Evolutionary conservation across 2,888 invertebrate genomes (phyloP), one percentile per base, ranked within the genome.

Genomic region (Pseudoips prasinana): DNA sequence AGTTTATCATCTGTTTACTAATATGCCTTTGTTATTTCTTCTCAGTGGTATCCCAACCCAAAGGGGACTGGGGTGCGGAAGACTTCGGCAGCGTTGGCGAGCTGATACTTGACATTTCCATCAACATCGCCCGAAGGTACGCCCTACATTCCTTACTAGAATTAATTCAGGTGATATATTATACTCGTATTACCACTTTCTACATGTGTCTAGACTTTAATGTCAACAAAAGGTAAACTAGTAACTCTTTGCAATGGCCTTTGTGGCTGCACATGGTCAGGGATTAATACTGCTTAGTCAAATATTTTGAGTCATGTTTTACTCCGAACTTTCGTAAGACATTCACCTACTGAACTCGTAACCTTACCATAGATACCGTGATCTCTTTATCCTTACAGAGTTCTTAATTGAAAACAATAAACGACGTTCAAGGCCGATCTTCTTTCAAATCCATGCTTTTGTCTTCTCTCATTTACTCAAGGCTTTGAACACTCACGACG

Each of bases 81-180:
- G 94, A 96, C 64, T 91, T 95, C 52, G 96, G 96, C 20, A 94
- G 95, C 17, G 94, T 96, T 26, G 96, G 96, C 19, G 96, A 96
- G 81, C 90, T 96, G 19, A 90, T 97, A 23, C 89, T 96, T 50
- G 97, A 97, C 73, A 92, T 96, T 64, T 95, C 96, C 18, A 92
- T 94, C 57, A 95, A 93, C 67, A 85, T 96, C 54, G 95, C 96
- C 6, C 92, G 94, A 82, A 94, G 92, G 96, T 96, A 89, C 93
- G 93, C 91, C n/a, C 22, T 24, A 10, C 20, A 34, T 20, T 35
- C 14, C 30, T 25, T 34, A 23, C 39, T 40, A 20, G 20, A 33
- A 23, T 25, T 10, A 33, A 35, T 23, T 40, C 24, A 26, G 20
- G 29, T 41, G 19, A 47, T 36, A 19, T 22, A 31, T 34, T 23